Base-by-base conservation (phyloP, 2,888 invertebrate genomes). In the Dione vanillae region DNA sequence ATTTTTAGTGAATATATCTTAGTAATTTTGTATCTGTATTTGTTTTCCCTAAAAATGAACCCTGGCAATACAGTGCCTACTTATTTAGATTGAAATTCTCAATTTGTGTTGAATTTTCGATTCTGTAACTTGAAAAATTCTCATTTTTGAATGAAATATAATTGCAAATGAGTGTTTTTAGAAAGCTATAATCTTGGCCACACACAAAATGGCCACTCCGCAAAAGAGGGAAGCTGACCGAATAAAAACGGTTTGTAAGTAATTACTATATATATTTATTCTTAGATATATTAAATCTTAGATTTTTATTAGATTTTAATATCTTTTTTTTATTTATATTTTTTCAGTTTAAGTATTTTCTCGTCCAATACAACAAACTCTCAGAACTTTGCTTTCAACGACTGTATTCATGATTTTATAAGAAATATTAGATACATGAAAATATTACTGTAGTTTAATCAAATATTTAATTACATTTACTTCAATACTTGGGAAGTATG, bases 371-470 rank as follows among this genome's bases (percentile, higher is more conserved):
- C 90, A 99, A 99, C 88, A 98, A 97, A 93, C 91, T 99, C 65
- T 97, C 98, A 0, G 98, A 99, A 89, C 94, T 97, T 81, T 99
- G 99, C 88, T n/a, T 99, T 99, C 87, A 95, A 94, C 77, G 98
- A 99, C 85, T 99, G 99, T 86, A 95, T 99, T 74, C 96, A 96
- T 82, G 99, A 99, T 86, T 99, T 99, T 83, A 99, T 99, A 7
- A 94, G 97, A 79, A 95, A 94, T 76, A 94, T 97, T 0, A 95
- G 95, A 35, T 6, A 7, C 37, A 16, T 2, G 8, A 40, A 10
- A 37, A 45, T 45, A 45, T 35, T 45, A 45, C 11, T 27, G 16
- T 27, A 61, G 11, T 35, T 8, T n/a, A 12, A 35, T 35, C 11
- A 10, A 43, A 10, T 16, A 35, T 37, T 6, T 56, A 40, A 56